Evolutionary conservation across 2,797 vertebrate genomes (phyloP).

Genomic region (Naso thynnoides): DNA sequence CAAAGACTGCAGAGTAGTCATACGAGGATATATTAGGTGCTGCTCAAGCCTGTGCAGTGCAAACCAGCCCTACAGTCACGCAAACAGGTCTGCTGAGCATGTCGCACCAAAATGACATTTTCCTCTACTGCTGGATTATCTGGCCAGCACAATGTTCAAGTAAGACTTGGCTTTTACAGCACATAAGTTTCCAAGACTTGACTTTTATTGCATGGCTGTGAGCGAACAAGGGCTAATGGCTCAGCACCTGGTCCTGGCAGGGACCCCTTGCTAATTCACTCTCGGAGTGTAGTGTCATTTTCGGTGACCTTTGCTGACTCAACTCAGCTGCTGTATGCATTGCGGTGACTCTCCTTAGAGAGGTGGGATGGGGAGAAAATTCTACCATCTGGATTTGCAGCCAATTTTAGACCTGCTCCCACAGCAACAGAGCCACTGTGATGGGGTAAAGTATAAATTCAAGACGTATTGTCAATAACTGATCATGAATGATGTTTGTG

Average conservation of each 20-base stretch:
- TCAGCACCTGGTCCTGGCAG: slow-evolving; percentile 63
- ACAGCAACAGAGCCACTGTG: slow-evolving; percentile 42
- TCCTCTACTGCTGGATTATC: slow-evolving; percentile 60
- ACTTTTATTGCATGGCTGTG: slow-evolving; percentile 67
- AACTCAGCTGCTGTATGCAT: slow-evolving; percentile 52
- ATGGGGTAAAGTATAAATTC: slow-evolving; percentile 57
- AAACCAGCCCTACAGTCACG: slow-evolving; percentile 10
- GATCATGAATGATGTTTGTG: slow-evolving; percentile 59
- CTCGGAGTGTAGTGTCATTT: slow-evolving; percentile 54
- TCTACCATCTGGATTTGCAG: slow-evolving; percentile 21
- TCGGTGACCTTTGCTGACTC: slow-evolving; percentile 75
- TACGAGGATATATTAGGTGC: not conserved
- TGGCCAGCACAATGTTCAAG: slow-evolving; percentile 47
- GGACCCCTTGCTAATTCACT: slow-evolving; percentile 67
- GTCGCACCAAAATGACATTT: slow-evolving; percentile 50
- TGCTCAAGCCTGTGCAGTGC: slow-evolving; percentile 6
- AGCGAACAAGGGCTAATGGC: slow-evolving; percentile 58
- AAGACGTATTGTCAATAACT: slow-evolving; percentile 62
- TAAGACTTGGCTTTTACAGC: slow-evolving; percentile 64
- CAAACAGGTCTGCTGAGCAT: slow-evolving; percentile 57
- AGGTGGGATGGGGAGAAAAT: slow-evolving; percentile 23
- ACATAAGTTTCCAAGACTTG: slow-evolving; percentile 60
- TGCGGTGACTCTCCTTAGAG: slow-evolving; percentile 31
- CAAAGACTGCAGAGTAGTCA: no score
- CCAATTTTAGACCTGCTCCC: slow-evolving; percentile 42